A percentile compares a stretch with the other conserved stretches of the same genome.
Evolutionary conservation across 2,888 invertebrate genomes (phyloP).

Genomic region (Tetheella fluctuosa): DNA sequence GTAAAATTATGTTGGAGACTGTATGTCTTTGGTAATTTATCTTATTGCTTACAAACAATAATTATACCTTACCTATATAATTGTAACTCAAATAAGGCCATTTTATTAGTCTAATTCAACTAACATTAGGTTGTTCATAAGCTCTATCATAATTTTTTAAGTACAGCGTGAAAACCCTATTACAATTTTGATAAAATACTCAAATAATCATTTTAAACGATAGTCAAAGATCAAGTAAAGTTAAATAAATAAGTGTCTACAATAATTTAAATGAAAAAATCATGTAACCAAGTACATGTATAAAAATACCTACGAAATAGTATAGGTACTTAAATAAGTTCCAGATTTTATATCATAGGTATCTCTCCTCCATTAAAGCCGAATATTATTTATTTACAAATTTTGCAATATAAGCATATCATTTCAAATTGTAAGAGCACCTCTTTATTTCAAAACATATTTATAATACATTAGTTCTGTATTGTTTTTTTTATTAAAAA

Average conservation of each 20-base stretch:
- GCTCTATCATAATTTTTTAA: not conserved
- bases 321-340: not conserved
- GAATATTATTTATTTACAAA: not conserved
- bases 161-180: not conserved
- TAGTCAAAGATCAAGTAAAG: not conserved
- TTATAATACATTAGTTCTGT: no score
- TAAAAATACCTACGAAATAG: not conserved
- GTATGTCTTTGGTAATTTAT: slow-evolving; percentile 13
- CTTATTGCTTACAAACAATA: not conserved
- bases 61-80: not conserved
- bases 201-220: not conserved
- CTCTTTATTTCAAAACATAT: slow-evolving; percentile 6
- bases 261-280: not conserved
- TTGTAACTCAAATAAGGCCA: not conserved
- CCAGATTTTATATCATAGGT: not conserved
- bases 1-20: not conserved
- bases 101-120: not conserved
- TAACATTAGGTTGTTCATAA: not conserved
- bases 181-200: not conserved
- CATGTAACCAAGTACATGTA: no score
- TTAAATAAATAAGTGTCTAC: not conserved
- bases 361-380: not conserved
- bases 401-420: not conserved
- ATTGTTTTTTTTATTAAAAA: no score
- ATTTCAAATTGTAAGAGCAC: no score